Evolutionary conservation across 2,797 vertebrate species (phyloP).

Genomic region (Bradypus variegatus): DNA sequence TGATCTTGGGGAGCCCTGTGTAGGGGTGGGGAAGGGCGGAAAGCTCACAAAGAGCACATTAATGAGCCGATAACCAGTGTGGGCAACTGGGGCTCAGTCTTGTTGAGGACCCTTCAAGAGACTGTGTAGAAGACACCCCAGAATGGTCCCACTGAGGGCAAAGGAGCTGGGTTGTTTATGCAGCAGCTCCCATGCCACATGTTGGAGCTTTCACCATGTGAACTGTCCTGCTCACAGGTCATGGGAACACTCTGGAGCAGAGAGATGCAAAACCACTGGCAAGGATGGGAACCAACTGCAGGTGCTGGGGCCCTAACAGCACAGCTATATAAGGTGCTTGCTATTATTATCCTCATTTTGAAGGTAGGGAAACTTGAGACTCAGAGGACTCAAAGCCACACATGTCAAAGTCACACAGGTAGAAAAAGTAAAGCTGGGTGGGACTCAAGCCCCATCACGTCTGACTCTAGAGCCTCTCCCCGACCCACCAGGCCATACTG

Average conservation of each 20-base stretch:
- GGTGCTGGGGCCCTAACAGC: rapidly evolving
- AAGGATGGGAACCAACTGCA: not conserved
- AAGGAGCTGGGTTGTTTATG: not conserved
- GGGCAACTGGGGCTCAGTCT: not conserved
- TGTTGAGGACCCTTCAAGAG: not conserved
- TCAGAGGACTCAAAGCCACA: not conserved
- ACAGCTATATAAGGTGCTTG: too few species aligned
- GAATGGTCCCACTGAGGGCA: too few species aligned
- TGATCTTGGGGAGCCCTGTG: not conserved
- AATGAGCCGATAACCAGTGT: too few species aligned
- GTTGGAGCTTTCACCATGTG: not conserved
- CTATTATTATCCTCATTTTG: not conserved
- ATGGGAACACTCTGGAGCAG: not conserved
- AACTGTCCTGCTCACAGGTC: not conserved
- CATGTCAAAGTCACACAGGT: not conserved
- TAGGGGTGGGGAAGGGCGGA: not conserved
- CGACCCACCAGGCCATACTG: not conserved
- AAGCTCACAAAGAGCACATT: rapidly evolving
- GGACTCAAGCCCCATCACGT: rapidly evolving
- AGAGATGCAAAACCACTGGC: not conserved
- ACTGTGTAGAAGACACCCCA: too few species aligned
- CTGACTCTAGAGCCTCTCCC: not conserved
- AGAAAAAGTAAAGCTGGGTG: not conserved
- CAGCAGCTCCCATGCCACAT: not conserved
- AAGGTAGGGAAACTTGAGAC: not conserved